Percentiles rank a stretch among this genome's conserved stretches.
phyloP scores from a whole-genome alignment of 2,888 invertebrate genomes.

The Drosophila niveifrons region DNA sequence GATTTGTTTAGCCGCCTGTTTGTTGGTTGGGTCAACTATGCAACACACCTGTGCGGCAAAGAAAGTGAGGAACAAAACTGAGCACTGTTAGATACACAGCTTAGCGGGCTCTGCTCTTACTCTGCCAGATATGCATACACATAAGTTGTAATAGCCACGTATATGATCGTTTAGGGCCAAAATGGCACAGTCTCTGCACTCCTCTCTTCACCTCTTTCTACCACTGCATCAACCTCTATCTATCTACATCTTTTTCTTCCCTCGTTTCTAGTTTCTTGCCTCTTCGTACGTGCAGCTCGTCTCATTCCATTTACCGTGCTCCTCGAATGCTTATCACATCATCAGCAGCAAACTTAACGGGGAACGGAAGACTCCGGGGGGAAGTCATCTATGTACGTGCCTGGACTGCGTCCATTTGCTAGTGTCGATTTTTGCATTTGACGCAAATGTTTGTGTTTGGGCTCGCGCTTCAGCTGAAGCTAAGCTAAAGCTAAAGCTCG shows the following conservation, averaged over 20 bases:
- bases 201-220: not conserved
- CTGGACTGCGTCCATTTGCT: slow-evolving; percentile 60
- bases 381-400: slow-evolving; percentile 49
- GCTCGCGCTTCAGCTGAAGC: not conserved
- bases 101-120: slow-evolving; percentile 4
- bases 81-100: slow-evolving; percentile 38
- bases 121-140: slow-evolving; percentile 1
- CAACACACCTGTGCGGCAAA: slow-evolving; percentile 31
- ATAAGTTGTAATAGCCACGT: slow-evolving; percentile 26
- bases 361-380: not conserved
- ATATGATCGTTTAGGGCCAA: slow-evolving; percentile 70
- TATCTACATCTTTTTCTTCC: not conserved
- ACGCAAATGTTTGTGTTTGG: slow-evolving; percentile 1
- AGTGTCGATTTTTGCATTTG: slow-evolving; percentile 47
- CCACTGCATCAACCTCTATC: no score
- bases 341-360: slow-evolving; percentile 14
- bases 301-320: slow-evolving; percentile 32
- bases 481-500: slow-evolving; percentile 7
- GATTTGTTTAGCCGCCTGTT: slow-evolving; percentile 44
- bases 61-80: slow-evolving; percentile 50
- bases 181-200: slow-evolving; percentile 21
- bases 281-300: slow-evolving; percentile 25
- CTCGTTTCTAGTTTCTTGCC: not conserved
- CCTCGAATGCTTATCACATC: slow-evolving; percentile 54
- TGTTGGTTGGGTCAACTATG: slow-evolving; percentile 44